Base-by-base conservation (phyloP, 2,113 vertebrate genomes). In the Amazona vittata region DNA sequence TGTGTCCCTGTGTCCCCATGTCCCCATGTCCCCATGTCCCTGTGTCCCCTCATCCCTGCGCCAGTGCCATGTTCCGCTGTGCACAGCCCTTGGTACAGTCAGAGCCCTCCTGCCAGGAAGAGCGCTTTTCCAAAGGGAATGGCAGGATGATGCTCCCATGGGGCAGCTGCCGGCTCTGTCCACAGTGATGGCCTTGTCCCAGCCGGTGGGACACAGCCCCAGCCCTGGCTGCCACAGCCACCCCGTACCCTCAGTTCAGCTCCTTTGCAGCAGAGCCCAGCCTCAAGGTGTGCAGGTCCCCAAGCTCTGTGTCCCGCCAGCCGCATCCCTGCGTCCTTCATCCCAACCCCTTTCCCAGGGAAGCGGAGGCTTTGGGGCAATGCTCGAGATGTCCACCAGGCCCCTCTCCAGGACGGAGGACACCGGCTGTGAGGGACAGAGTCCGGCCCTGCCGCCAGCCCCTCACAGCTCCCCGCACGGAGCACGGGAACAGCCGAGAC, bases 21-120 rank as follows among this genome's bases (percentile, higher is more conserved):
- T 37, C 37, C 44, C 63, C 7, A 0, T 50, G 12, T 29, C 52
- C 63, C 82, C 1, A 1, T 4, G 12, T 37, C 44, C 44, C 53
- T 6, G 0, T 0, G 5, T 62, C 60, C 65, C 50, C 22, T 6
- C 59, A 4, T 37, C 59, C n/a, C 35, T 25, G 0, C 2, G 18
- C 26, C 2, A 1, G 57, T n/a, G 71, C 67, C 7, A 0, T 3
- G 0, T 46, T 11, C 9, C 20, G 83, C 59, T 5, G 0, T 35
- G 71, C 14, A 2, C 37, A 92, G 69, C 68, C 64, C 81, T 57
- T 11, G 9, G 35, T 88, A 65, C 70, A 19, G 91, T 91, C 87
- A 43, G 52, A 87, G 49, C 24, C 39, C 35, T 89, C 41, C 39
- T 24, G 0, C 16, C 0, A 53, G 68, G 71, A 90, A 83, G 79